A percentile compares a stretch with the other conserved stretches of the same genome.
These are phyloP conservation scores for Glyphotaelius pellucidus DNA, from an alignment of 2,888 invertebrate species.

Conservation along the genomic window DNA sequence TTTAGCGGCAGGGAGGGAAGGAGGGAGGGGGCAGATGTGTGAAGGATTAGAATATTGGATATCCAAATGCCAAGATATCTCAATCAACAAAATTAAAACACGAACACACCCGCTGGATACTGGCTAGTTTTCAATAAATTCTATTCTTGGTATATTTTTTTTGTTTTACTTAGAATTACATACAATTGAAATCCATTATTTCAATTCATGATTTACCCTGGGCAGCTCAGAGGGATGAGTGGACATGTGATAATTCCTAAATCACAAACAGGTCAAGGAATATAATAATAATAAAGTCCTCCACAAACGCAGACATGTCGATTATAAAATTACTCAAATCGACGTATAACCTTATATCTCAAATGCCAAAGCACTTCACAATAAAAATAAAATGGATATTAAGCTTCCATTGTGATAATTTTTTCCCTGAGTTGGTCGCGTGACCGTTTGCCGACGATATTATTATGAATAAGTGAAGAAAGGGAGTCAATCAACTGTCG, in stretches of 20 bases:
- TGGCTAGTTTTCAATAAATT: too few species aligned
- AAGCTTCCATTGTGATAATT: background rate
- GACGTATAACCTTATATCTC: constrained; percentile 5
- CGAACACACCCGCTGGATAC: too few species aligned
- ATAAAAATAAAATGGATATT: background rate
- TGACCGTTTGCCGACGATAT: background rate
- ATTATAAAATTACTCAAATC: background rate
- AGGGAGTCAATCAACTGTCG: constrained; percentile 9
- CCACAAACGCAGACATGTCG: background rate
- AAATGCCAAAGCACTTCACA: constrained; percentile 13
- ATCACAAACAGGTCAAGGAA: background rate
- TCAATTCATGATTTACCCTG: too few species aligned
- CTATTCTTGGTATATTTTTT: too few species aligned
- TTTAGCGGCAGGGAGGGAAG: too few species aligned
- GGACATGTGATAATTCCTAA: background rate
- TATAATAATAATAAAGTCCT: background rate
- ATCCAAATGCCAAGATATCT: too few species aligned
- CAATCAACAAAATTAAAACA: too few species aligned
- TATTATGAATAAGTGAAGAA: constrained; percentile 10
- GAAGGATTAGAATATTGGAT: too few species aligned
- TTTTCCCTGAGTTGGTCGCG: background rate
- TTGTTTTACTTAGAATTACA: too few species aligned
- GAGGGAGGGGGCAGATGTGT: too few species aligned
- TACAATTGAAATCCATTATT: too few species aligned
- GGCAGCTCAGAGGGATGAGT: too few species aligned